Evolutionary conservation across 1,140 invertebrate genomes (phyloP).

Genomic region (Harpegnathos saltator): DNA sequence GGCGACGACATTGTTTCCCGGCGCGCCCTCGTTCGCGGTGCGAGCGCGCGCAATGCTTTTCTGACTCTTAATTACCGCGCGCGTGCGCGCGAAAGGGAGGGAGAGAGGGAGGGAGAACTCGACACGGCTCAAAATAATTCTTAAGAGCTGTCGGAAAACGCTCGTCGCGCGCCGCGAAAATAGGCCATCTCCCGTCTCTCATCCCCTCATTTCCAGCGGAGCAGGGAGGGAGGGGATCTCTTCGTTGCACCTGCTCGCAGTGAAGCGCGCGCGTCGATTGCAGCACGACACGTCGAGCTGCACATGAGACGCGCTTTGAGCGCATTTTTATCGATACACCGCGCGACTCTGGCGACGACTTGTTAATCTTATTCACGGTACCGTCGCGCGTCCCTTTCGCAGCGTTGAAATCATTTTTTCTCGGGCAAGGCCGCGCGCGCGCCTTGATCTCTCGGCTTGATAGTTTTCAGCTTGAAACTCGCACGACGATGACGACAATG

Average conservation of each 20-base stretch:
- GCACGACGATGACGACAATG: not conserved
- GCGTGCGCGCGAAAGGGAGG: no score
- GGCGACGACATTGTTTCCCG: constrained; percentile 57
- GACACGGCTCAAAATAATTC: constrained; percentile 51
- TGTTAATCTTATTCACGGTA: constrained; percentile 29
- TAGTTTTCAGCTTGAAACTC: constrained; percentile 12
- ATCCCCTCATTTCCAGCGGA: constrained; percentile 38
- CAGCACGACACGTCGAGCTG: constrained; percentile 8
- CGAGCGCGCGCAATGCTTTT: constrained; percentile 23
- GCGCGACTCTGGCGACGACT: not conserved
- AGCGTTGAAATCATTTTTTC: constrained; percentile 23
- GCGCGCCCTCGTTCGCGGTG: constrained; percentile 39
- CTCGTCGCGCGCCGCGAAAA: constrained; percentile 67
- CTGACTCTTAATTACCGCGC: constrained; percentile 61
- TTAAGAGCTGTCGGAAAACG: constrained; percentile 64
- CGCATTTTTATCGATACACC: constrained; percentile 43
- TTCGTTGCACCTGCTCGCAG: constrained; percentile 43
- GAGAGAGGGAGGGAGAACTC: no score
- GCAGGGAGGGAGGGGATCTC: not conserved
- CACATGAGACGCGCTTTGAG: constrained; percentile 25
- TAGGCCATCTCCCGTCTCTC: constrained; percentile 52
- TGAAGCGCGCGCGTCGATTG: constrained; percentile 28
- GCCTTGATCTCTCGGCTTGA: constrained; percentile 11
- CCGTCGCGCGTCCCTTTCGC: not conserved
- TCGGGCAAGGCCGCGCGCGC: not conserved